phyloP scores from a whole-genome alignment of 1,140 invertebrate species.

The Nomia melanderi region DNA sequence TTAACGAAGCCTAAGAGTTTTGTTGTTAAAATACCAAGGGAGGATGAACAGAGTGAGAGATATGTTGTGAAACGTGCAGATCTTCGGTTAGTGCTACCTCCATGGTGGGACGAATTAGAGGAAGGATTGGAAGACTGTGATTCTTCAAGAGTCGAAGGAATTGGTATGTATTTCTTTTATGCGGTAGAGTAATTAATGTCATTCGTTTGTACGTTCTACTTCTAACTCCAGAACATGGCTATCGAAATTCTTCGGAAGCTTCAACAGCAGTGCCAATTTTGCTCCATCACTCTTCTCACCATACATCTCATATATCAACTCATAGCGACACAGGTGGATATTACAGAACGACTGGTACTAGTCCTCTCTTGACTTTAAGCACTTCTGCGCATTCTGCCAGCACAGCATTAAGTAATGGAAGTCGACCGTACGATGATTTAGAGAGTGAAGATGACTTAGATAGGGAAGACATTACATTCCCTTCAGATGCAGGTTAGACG shows the following conservation, averaged over 20 bases:
- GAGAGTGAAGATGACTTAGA: conserved; percentile 95
- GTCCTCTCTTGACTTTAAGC: conserved; percentile 80
- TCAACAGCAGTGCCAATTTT: conserved; percentile 71
- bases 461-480: conserved; percentile 92
- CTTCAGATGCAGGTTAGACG: conserved; percentile 85
- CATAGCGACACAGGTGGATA: conserved; percentile 75
- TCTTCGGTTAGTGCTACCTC: conserved; percentile 93
- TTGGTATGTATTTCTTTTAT: conserved; percentile 62
- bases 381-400: conserved; percentile 79
- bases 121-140: conserved; percentile 80
- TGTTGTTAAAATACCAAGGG: conserved; percentile 86
- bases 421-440: conserved; percentile 89
- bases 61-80: conserved; percentile 91
- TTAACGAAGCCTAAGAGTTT: conserved; percentile 88
- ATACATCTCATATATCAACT: conserved; percentile 72
- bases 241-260: conserved; percentile 76
- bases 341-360: conserved; percentile 79
- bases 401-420: conserved; percentile 83
- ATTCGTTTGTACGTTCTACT: not conserved
- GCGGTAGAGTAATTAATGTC: not conserved
- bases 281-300: conserved; percentile 73
- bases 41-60: conserved; percentile 77
- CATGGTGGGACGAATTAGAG: conserved; percentile 97
- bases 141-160: conserved; percentile 65
- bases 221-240: conserved; percentile 71